Conservation (phyloP, 2,113 vertebrate genomes). For the Prinia subflava region DNA sequence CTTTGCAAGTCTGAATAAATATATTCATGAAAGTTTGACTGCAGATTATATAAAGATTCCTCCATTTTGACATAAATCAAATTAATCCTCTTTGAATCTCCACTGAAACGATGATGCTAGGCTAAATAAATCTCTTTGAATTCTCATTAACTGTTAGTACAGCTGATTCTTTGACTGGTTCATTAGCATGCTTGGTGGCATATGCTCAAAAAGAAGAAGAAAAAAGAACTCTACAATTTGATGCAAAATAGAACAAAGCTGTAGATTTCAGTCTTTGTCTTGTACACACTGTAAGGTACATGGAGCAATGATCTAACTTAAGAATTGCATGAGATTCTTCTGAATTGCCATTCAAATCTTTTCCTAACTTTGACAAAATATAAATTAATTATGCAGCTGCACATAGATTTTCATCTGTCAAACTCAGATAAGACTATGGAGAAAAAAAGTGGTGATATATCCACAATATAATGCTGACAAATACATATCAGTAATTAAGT, state of each 20-base stretch:
- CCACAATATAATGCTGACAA: not conserved
- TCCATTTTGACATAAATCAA: slow-evolving; percentile 62
- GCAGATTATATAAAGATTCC: slow-evolving; percentile 44
- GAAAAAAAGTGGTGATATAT: not conserved
- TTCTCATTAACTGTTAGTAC: slow-evolving; percentile 65
- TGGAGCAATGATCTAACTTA: slow-evolving; percentile 4
- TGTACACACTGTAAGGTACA: slow-evolving; percentile 2
- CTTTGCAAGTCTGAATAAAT: slow-evolving; percentile 33
- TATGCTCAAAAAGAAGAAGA: slow-evolving; percentile 66
- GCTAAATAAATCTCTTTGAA: slow-evolving; percentile 62
- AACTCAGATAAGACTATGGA: not conserved
- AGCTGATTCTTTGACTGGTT: slow-evolving; percentile 72
- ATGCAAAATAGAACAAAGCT: slow-evolving; percentile 64
- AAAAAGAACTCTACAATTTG: slow-evolving; percentile 65
- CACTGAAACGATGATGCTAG: slow-evolving; percentile 38
- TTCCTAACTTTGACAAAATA: slow-evolving; percentile 9
- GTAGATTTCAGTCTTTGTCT: slow-evolving; percentile 63
- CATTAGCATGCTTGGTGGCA: slow-evolving; percentile 63
- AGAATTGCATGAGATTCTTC: not conserved
- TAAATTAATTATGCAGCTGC: slow-evolving; percentile 26
- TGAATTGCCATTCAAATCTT: slow-evolving; percentile 35
- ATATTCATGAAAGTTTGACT: slow-evolving; percentile 41
- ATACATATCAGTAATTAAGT: not conserved
- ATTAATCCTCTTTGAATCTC: slow-evolving; percentile 66
- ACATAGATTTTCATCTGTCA: not conserved